These are phyloP conservation scores for Morus bassanus DNA, from an alignment of 2,797 vertebrate species.

Conservation along the genomic window DNA sequence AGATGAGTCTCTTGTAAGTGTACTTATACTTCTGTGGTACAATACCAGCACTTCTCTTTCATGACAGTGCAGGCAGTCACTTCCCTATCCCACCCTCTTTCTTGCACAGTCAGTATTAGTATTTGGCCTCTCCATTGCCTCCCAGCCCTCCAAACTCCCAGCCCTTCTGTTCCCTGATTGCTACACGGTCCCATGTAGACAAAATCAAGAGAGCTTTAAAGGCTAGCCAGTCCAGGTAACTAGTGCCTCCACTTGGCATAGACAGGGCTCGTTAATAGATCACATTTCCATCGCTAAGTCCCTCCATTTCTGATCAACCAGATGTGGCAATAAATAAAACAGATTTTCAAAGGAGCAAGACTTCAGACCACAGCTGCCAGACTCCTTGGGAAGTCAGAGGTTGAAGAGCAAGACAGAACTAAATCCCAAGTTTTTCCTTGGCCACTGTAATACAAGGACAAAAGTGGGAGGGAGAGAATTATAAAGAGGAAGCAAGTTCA, in stretches of 20 bases:
- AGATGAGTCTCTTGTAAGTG: background rate
- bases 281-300: background rate
- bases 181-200: background rate
- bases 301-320: background rate
- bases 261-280: background rate
- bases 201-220: background rate
- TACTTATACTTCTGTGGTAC: accelerated
- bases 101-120: background rate
- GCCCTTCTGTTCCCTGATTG: accelerated
- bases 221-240: background rate
- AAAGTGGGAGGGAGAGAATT: background rate
- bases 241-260: background rate
- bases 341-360: background rate
- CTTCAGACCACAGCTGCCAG: background rate
- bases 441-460: background rate
- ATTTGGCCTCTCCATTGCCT: background rate
- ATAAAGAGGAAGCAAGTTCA: background rate
- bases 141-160: background rate
- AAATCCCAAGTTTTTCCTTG: background rate
- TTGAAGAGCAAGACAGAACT: background rate
- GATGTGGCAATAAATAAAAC: background rate
- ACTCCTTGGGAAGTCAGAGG: background rate
- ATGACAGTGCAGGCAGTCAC: background rate
- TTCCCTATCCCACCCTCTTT: background rate
- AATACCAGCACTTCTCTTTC: background rate